A percentile compares a stretch with the other conserved stretches of the same genome.
Evolutionary conservation across 37 sponge, comb jelly and placozoan species (phyloP).

Genomic region (Halisarca cf. caerulea): DNA sequence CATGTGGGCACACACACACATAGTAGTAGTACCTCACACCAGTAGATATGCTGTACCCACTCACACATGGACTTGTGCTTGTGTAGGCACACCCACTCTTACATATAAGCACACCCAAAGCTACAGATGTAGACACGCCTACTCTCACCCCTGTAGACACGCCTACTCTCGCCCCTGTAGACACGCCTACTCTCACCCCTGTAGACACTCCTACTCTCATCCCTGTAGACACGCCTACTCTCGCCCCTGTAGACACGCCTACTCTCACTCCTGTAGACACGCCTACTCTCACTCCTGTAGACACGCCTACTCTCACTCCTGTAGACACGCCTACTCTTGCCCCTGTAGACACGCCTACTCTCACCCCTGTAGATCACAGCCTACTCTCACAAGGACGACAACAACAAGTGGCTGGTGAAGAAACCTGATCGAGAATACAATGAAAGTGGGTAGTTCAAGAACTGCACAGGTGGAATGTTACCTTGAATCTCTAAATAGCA

Average conservation of each 20-base stretch:
- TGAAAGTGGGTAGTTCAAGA: neutral
- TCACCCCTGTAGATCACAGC: conserved; percentile 81
- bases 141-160: neutral
- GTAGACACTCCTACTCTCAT: too few species aligned
- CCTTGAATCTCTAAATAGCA: neutral
- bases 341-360: neutral
- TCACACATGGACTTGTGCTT: neutral
- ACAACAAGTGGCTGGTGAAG: conserved; percentile 91
- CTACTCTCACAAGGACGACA: conserved; percentile 96
- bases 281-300: neutral
- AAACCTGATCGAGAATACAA: neutral
- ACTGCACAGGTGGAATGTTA: neutral
- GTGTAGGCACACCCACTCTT: conserved; percentile 1
- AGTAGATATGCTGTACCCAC: neutral
- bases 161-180: neutral
- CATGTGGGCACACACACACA: too few species aligned
- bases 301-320: neutral
- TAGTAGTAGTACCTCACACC: neutral
- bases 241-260: neutral
- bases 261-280: neutral
- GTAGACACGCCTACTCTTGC: neutral
- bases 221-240: neutral
- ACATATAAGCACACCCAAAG: neutral
- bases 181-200: too few species aligned
- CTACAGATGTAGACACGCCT: neutral